These are phyloP conservation scores for Drosophila watanabei DNA, from an alignment of 1,140 invertebrate species.

Conservation along the genomic window DNA sequence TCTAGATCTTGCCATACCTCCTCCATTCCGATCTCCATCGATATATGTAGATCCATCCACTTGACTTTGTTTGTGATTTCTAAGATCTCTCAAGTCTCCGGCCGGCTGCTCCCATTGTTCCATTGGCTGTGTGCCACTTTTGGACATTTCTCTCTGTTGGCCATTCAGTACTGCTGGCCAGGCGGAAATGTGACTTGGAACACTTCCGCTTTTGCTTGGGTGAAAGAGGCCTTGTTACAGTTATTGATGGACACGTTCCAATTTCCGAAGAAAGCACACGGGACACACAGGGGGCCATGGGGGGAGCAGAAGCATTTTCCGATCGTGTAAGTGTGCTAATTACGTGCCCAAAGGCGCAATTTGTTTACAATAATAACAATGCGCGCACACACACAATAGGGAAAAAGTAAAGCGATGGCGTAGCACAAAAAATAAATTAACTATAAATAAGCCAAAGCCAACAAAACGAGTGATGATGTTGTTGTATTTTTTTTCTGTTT, in stretches of 20 bases:
- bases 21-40: constrained; percentile 4
- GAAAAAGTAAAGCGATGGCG: constrained; percentile 38
- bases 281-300: neutral
- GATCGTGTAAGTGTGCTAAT: constrained; percentile 77
- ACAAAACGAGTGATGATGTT: constrained; percentile 27
- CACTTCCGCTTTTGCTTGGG: constrained; percentile 53
- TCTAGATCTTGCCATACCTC: constrained; percentile 1
- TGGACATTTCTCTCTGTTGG: constrained; percentile 28
- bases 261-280: constrained; percentile 34
- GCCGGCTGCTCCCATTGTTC: constrained; percentile 29
- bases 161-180: constrained; percentile 9
- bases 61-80: constrained; percentile 37
- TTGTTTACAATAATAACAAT: constrained; percentile 72
- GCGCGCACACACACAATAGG: constrained; percentile 22
- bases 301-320: constrained; percentile 14
- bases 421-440: constrained; percentile 73
- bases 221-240: constrained; percentile 72
- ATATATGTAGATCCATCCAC: constrained; percentile 14
- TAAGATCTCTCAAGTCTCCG: constrained; percentile 8
- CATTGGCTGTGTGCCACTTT: constrained; percentile 41
- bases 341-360: constrained; percentile 79
- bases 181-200: constrained; percentile 53
- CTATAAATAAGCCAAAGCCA: constrained; percentile 74
- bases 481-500: neutral
- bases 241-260: constrained; percentile 82